phyloP scores from a whole-genome alignment of 1,140 invertebrate genomes.

The Nasonia giraulti region DNA sequence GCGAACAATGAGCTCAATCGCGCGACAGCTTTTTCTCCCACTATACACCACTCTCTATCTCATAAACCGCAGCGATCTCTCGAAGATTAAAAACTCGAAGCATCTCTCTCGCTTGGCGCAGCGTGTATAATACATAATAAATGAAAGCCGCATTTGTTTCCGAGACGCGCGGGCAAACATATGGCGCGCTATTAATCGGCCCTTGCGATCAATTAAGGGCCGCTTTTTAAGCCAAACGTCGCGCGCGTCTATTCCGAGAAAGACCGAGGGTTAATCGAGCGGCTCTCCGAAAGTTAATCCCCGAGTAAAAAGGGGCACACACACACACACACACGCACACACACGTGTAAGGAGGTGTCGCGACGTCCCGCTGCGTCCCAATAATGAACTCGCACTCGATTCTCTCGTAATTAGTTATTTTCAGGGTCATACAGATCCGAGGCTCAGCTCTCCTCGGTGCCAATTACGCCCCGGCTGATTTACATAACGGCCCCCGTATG shows the following conservation, averaged over 20 bases:
- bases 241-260: conserved; percentile 5
- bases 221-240: too few relatives aligned
- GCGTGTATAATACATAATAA: too few relatives aligned
- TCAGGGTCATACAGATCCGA: not conserved
- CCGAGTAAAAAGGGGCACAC: not conserved
- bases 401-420: conserved; percentile 64
- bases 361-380: conserved; percentile 69
- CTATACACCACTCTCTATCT: too few relatives aligned
- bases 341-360: conserved; percentile 63
- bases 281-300: conserved; percentile 34
- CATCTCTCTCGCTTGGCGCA: too few relatives aligned
- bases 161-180: too few relatives aligned
- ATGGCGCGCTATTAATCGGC: too few relatives aligned
- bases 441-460: conserved; percentile 58
- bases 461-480: conserved; percentile 70
- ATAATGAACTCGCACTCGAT: conserved; percentile 58
- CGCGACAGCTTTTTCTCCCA: not conserved
- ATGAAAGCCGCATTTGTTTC: too few relatives aligned
- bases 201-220: not conserved
- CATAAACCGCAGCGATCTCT: not conserved
- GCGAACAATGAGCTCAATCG: not conserved
- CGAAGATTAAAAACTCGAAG: not conserved
- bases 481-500: conserved; percentile 65
- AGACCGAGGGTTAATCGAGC: not conserved
- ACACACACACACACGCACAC: too few relatives aligned